Evolutionary conservation across 2,888 invertebrate species (phyloP).

Genomic region (Dichetophora obliterata): DNA sequence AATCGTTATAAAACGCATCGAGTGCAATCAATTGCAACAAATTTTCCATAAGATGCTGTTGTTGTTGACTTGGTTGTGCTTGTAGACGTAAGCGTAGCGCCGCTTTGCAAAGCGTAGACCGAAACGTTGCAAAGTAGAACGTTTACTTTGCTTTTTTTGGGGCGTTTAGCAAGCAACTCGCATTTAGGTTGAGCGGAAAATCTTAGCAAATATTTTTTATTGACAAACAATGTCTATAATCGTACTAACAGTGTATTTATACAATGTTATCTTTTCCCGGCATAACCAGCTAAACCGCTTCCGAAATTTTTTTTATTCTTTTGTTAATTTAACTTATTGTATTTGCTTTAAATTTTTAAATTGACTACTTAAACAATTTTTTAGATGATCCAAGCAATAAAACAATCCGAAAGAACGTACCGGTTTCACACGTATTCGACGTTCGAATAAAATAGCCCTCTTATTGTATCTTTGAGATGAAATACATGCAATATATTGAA

Average conservation of each 20-base stretch:
- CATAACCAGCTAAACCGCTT: slow-evolving; percentile 5
- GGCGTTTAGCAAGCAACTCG: neutral
- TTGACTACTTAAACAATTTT: neutral
- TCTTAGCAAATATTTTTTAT: neutral
- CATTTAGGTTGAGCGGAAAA: neutral
- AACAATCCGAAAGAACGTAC: neutral
- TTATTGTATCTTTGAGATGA: neutral
- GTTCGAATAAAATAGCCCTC: neutral
- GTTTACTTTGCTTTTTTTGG: neutral
- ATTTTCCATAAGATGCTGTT: slow-evolving; percentile 8
- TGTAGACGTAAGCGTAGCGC: neutral
- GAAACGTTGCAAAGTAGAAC: neutral
- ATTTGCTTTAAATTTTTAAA: neutral
- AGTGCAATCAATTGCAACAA: slow-evolving; percentile 15
- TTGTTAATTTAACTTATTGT: neutral
- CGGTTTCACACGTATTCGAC: neutral
- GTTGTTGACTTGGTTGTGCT: neutral
- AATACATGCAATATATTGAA: neutral
- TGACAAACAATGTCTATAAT: neutral
- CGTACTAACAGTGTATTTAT: neutral
- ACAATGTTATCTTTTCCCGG: neutral
- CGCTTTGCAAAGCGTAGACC: too few species aligned
- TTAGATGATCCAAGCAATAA: too few species aligned
- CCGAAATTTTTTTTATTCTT: slow-evolving; percentile 11
- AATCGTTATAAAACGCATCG: neutral